phyloP scores from a whole-genome alignment of 30 jellyfish, hydroid and myxozoan species.

The Aurelia sp. region DNA sequence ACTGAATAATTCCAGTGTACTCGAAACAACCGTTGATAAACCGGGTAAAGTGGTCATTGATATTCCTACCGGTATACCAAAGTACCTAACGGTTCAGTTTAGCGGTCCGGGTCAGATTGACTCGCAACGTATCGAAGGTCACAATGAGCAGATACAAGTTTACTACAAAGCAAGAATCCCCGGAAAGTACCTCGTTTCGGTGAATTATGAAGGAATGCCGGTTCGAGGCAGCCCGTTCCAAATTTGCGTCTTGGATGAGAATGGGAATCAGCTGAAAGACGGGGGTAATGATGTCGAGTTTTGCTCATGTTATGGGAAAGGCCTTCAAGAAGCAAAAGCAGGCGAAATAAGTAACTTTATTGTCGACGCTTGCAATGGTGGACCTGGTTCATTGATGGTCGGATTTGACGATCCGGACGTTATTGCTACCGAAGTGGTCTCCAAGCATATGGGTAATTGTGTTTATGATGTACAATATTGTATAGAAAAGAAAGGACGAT shows the following conservation, averaged over 20 bases:
- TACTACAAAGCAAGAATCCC: slow-evolving; percentile 74
- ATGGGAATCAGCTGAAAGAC: slow-evolving; percentile 46
- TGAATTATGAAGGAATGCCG: slow-evolving; percentile 87
- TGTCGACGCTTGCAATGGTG: slow-evolving; percentile 90
- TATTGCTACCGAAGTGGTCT: slow-evolving; percentile 76
- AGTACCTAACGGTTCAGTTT: slow-evolving; percentile 76
- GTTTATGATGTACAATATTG: slow-evolving; percentile 83
- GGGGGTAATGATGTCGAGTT: slow-evolving; percentile 31
- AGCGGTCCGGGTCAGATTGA: slow-evolving; percentile 90
- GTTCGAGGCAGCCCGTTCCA: slow-evolving; percentile 89
- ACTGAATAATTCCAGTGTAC: slow-evolving; percentile 35
- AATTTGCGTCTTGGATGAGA: slow-evolving; percentile 55
- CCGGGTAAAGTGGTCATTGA: slow-evolving; percentile 59
- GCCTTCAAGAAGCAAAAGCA: slow-evolving; percentile 67
- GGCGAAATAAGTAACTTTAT: slow-evolving; percentile 75
- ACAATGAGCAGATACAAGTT: slow-evolving; percentile 50
- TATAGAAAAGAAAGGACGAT: slow-evolving; percentile 60
- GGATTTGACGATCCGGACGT: slow-evolving; percentile 81
- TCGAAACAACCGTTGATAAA: slow-evolving; percentile 30
- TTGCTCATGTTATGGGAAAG: slow-evolving; percentile 71
- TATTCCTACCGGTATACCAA: slow-evolving; percentile 72
- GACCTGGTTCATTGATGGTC: slow-evolving; percentile 87
- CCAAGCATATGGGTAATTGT: slow-evolving; percentile 86
- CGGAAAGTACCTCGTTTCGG: slow-evolving; percentile 72
- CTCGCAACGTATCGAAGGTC: slow-evolving; percentile 61